Base-by-base conservation (phyloP, 2,113 vertebrate species). In the Ophthalmolycus amberensis region DNA sequence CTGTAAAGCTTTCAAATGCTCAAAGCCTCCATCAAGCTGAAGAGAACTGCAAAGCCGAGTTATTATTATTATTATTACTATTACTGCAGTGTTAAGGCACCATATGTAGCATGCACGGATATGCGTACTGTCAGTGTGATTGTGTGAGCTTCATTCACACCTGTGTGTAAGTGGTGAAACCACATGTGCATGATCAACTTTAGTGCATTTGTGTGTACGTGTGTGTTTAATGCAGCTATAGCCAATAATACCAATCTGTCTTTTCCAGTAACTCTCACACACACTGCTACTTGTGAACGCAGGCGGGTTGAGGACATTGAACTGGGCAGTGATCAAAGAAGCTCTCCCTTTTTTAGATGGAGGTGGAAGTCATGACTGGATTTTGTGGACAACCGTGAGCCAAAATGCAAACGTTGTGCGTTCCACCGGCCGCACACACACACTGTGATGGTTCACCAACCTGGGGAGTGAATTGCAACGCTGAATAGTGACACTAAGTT, bases 281-380 rank as follows among this genome's bases (percentile, higher is more conserved):
- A 58, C 74, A 50, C 40, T 20, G 71, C 64, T 56, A 66, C 59
- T 66, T 65, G 66, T 76, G 52, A 65, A 48, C 25, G 64, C 64
- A 29, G 34, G 20, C 10, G 15, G 32, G 75, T 37, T 58, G 27
- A 79, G 59, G 34, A 75, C n/a, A 56, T 1, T 50, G 12, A 59
- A 63, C 38, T 27, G n/a, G 29, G 52, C 52, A 50, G 65, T 14
- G 38, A 75, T 84, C 59, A 75, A 75, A 69, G 48, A 44, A 1
- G 60, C 20, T 37, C 67, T 42, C 1, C 25, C 15, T 18, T 29
- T 34, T 69, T 72, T 4, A 22, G 52, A 25, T 6, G 27, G 18
- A 42, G 56, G 10, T 22, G 20, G 58, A 65, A 18, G n/a, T 38
- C 25, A 48, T 48, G 52, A 50, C 76, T 56, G 27, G 27, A 76